phyloP scores from a whole-genome alignment of 2,113 vertebrate species.

The Sphaerodactylus townsendi region DNA sequence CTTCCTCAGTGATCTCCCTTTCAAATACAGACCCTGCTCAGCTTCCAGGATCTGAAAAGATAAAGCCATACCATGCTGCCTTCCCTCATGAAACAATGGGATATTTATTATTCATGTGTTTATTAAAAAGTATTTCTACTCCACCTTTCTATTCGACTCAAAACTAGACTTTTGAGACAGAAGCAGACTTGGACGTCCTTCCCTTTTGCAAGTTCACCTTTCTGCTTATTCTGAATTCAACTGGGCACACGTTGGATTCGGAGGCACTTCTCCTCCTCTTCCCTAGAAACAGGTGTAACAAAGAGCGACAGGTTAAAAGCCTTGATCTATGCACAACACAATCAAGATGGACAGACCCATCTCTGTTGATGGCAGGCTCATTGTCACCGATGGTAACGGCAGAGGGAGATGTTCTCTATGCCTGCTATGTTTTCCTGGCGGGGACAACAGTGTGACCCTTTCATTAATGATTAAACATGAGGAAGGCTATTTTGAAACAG shows the following conservation, averaged over 20 bases:
- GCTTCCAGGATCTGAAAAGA: too few species aligned
- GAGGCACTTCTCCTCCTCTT: not conserved
- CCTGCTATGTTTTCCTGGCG: not conserved
- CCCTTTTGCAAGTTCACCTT: not conserved
- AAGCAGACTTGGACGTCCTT: not conserved
- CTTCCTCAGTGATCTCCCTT: too few species aligned
- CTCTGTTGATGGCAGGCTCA: not conserved
- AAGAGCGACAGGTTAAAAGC: not conserved
- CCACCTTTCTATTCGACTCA: too few species aligned
- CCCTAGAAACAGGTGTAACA: not conserved
- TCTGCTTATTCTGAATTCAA: not conserved
- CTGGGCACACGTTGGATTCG: not conserved
- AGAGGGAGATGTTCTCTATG: not conserved
- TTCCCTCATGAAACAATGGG: too few species aligned
- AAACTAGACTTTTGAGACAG: not conserved
- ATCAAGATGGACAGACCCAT: not conserved
- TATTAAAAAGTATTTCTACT: too few species aligned
- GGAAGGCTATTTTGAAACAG: conserved; percentile 40
- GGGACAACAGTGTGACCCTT: conserved; percentile 11
- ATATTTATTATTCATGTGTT: too few species aligned
- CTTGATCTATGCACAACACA: not conserved
- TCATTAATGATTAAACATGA: conserved; percentile 52
- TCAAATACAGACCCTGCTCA: too few species aligned
- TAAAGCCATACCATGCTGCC: too few species aligned
- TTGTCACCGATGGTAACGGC: too few species aligned